Conservation (phyloP, 2,113 vertebrate species). For the Passer montanus region DNA sequence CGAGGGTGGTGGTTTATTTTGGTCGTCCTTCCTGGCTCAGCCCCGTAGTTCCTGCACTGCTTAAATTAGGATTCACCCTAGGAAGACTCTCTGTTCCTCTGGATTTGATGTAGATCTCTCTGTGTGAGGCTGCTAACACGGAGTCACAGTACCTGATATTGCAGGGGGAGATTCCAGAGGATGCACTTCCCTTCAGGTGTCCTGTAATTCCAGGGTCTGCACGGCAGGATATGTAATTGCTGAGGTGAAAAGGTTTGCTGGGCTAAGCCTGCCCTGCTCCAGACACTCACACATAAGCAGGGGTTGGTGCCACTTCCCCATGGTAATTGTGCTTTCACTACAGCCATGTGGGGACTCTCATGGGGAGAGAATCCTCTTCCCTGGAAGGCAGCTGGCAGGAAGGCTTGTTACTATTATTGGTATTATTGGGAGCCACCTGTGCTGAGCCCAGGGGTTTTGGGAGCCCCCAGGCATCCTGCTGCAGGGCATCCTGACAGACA, state of each 20-base stretch:
- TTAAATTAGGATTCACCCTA: neutral
- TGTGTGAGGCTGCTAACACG: rapidly evolving
- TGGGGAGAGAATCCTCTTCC: neutral
- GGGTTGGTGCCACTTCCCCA: neutral
- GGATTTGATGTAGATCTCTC: neutral
- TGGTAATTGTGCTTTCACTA: neutral
- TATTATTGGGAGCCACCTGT: neutral
- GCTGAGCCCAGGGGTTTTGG: neutral
- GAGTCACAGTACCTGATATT: neutral
- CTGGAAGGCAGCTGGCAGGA: neutral
- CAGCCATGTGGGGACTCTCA: neutral
- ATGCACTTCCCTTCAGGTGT: neutral
- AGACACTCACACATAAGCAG: neutral
- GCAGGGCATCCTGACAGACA: neutral
- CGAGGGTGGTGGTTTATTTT: neutral
- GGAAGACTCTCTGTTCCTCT: neutral
- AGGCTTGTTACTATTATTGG: neutral
- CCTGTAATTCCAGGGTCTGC: neutral
- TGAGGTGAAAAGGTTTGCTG: neutral
- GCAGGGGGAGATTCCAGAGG: neutral
- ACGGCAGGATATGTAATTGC: neutral
- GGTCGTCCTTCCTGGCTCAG: neutral
- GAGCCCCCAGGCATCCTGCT: neutral
- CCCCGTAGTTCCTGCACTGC: neutral
- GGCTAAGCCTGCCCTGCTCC: neutral